Base-by-base conservation (phyloP, 30 jellyfish, hydroid and myxozoan genomes). In the Morbakka virulenta region DNA sequence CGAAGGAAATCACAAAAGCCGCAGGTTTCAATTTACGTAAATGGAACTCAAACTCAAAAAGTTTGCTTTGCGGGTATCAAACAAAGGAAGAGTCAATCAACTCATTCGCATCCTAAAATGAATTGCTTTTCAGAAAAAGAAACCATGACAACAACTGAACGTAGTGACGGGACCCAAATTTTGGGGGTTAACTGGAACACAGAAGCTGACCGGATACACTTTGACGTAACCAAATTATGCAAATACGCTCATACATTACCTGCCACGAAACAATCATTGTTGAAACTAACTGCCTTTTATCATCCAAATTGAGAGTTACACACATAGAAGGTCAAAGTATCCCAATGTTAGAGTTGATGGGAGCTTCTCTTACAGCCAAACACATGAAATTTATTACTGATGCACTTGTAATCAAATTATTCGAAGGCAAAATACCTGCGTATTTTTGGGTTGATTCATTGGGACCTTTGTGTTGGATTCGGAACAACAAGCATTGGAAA, bases 381-480 rank as follows among this genome's bases (percentile, higher is more conserved):
- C 57, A 41, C 57, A n/a, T n/a, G n/a, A n/a, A n/a, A n/a, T n/a
- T n/a, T 41, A 17, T 41, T 41, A 41, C 57, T 41, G 57, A 41
- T 41, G 17, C 57, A 41, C 57, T 41, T 41, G 57, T 41, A 9
- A 17, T 9, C 17, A 41, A 41, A 41, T 41, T 17, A 41, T 41
- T 9, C 85, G 17, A 6, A 6, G 57, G 57, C 17, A 41, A 41
- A 17, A 17, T 41, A 17, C 57, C 57, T 41, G 57, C 17, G 4
- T 41, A 13, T 65, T 77, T 30, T 62, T 77, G 88, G 80, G 72
- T 64, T 22, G 81, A 77, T 36, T 77, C 71, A 25, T 35, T 63
- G 63, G 71, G 79, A 14, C 27, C 80, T 14, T 34, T 77, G n/a
- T 77, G 88, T 41, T 63, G 88, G 88, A 28, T 77, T 0, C 62